These are phyloP conservation scores for Conus betulinus DNA, from an alignment of 1,140 invertebrate species.

Conservation along the genomic window DNA sequence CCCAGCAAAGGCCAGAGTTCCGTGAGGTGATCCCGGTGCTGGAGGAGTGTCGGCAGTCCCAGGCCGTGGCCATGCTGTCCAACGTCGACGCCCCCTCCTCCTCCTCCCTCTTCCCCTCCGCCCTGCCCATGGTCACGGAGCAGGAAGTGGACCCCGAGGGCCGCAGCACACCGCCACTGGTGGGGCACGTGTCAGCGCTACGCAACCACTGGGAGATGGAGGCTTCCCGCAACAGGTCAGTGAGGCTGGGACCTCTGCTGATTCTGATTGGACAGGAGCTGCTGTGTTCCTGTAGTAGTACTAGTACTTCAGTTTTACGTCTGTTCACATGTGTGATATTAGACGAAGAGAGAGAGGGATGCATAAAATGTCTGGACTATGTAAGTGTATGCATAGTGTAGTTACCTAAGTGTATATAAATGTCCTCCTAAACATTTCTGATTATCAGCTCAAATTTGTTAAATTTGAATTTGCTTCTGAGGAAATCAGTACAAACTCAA, in stretches of 20 bases:
- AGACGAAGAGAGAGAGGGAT: too few relatives aligned
- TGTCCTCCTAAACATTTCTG: too few relatives aligned
- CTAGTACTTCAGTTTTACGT: too few relatives aligned
- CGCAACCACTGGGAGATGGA: slow-evolving; percentile 73
- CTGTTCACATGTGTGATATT: too few relatives aligned
- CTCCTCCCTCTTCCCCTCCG: slow-evolving; percentile 53
- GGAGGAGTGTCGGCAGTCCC: slow-evolving; percentile 70
- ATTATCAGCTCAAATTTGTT: too few relatives aligned
- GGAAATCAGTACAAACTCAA: too few relatives aligned
- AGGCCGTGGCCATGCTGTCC: slow-evolving; percentile 64
- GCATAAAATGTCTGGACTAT: too few relatives aligned
- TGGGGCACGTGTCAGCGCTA: slow-evolving; percentile 73
- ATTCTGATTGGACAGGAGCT: too few relatives aligned
- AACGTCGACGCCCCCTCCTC: slow-evolving; percentile 57
- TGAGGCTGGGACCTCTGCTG: neutral
- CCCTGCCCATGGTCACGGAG: slow-evolving; percentile 60
- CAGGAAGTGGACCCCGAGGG: slow-evolving; percentile 61
- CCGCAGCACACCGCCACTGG: slow-evolving; percentile 60
- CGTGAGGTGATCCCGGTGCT: slow-evolving; percentile 72
- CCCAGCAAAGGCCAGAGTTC: slow-evolving; percentile 74
- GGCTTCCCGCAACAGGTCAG: slow-evolving; percentile 66
- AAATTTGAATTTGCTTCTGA: too few relatives aligned
- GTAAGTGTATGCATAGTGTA: too few relatives aligned
- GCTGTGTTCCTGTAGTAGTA: too few relatives aligned
- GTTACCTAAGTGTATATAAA: too few relatives aligned